Evolutionary conservation across 2,113 vertebrate species (phyloP).

Genomic region (Chelonoidis abingdonii): DNA sequence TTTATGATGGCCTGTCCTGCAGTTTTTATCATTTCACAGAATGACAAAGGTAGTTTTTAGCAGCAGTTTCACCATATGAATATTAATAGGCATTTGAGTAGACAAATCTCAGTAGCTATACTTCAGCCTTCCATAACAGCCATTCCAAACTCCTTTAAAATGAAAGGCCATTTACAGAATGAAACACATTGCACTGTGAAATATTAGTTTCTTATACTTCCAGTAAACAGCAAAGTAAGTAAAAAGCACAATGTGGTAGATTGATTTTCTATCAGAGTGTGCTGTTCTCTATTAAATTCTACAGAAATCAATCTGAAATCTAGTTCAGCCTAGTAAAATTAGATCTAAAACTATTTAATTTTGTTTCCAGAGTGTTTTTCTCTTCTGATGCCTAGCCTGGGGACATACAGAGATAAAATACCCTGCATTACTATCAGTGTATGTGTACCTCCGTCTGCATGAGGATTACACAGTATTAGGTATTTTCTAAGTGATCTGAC

Average conservation of each 20-base stretch:
- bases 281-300: slow-evolving; percentile 73
- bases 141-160: slow-evolving; percentile 46
- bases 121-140: slow-evolving; percentile 8
- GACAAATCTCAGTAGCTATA: slow-evolving; percentile 31
- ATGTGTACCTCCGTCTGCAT: slow-evolving; percentile 43
- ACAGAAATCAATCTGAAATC: slow-evolving; percentile 80
- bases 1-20: not conserved
- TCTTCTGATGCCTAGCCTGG: slow-evolving; percentile 69
- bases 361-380: slow-evolving; percentile 75
- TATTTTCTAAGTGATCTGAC: slow-evolving; percentile 56
- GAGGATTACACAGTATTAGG: slow-evolving; percentile 43
- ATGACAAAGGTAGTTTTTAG: not conserved
- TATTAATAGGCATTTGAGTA: slow-evolving; percentile 25
- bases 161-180: slow-evolving; percentile 54
- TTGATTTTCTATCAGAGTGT: slow-evolving; percentile 72
- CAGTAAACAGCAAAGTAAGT: slow-evolving; percentile 71
- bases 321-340: slow-evolving; percentile 80
- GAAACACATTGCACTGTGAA: slow-evolving; percentile 50
- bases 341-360: slow-evolving; percentile 84
- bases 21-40: not conserved
- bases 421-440: slow-evolving; percentile 71
- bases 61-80: slow-evolving; percentile 39
- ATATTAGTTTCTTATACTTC: slow-evolving; percentile 76
- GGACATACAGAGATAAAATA: slow-evolving; percentile 75
- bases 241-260: slow-evolving; percentile 53